Evolutionary conservation across 2,113 vertebrate genomes (phyloP).

Genomic region (Amblyornis subalaris): DNA sequence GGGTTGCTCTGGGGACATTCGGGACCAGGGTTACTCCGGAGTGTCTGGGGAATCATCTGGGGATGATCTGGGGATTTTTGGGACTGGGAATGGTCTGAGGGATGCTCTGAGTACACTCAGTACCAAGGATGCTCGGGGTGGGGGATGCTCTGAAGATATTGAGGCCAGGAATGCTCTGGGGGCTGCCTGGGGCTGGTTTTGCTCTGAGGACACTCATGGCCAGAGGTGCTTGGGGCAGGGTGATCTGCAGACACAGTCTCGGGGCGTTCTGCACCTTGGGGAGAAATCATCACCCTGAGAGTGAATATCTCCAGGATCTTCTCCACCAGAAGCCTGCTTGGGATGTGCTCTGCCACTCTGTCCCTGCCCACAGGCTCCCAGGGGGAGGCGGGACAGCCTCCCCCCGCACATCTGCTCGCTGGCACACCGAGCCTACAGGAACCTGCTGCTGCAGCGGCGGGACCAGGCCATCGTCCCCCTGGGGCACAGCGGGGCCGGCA

Average conservation of each 20-base stretch:
- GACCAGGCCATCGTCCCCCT: constrained; percentile 86
- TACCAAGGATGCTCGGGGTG: rapidly evolving
- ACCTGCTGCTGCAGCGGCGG: constrained; percentile 74
- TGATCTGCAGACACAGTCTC: background rate
- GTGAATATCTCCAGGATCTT: background rate
- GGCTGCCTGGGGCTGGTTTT: rapidly evolving
- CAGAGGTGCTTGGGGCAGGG: background rate
- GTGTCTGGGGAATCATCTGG: rapidly evolving
- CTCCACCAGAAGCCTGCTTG: background rate
- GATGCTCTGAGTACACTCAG: rapidly evolving
- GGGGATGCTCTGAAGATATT: rapidly evolving
- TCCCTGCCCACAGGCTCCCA: constrained; percentile 1
- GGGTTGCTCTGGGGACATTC: rapidly evolving
- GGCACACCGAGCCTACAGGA: constrained; percentile 81
- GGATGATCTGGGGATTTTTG: rapidly evolving
- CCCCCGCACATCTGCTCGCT: constrained; percentile 75
- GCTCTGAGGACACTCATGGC: background rate
- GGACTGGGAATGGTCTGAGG: rapidly evolving
- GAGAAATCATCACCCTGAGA: rapidly evolving
- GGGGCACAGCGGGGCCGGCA: constrained; percentile 86
- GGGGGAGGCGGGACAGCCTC: constrained; percentile 43
- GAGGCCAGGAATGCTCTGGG: no score
- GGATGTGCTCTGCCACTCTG: background rate
- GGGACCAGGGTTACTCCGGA: rapidly evolving
- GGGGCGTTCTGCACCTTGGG: background rate